Base-by-base conservation (phyloP, 2,113 vertebrate genomes). In the Myanophis thanlyinensis region DNA sequence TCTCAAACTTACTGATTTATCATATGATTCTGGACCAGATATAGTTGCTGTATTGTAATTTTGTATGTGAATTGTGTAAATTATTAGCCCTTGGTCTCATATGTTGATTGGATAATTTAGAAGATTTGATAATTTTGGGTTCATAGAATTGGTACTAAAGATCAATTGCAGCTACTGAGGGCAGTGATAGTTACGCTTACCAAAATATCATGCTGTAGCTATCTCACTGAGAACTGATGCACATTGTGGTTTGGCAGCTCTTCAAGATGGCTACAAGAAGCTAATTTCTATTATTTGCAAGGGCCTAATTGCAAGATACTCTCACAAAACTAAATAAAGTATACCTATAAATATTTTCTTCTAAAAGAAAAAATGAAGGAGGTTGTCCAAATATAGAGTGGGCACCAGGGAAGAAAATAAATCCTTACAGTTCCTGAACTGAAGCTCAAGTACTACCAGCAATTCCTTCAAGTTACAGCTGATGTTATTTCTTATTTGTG, bases 161-260 rank as follows among this genome's bases (percentile, higher is more conserved):
- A 73, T 59, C 52, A 56, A 91, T 62, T 89, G 35, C 86, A 89
- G 90, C 46, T 44, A 89, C 85, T 93, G 86, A 91, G 89, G n/a
- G 44, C 67, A 91, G 18, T 88, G 25, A 80, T 49, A 85, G 51
- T 85, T 23, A 89, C 44, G 51, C 53, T 89, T 51, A 93, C 86
- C 30, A 95, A 86, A 92, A 93, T 88, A 7, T 10, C 49, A 87
- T 23, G 4, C 94, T 94, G 92, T 89, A 53, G 67, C 85, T 49
- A 27, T 90, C 18, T 40, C 84, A n/a, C 5, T 4, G 3, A 59
- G 73, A 92, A 62, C 44, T 0, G 0, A 80, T 73, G 87, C 52
- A 4, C 30, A 89, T 30, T 56, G 20, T 73, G 13, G 13, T 40
- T 73, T 73, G 67, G n/a, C n/a, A 73, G 35, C 35, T 40, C n/a